Percentiles rank a stretch among this genome's conserved stretches.
Conservation (phyloP, 2,888 invertebrate species). For the Agriopis marginaria region DNA sequence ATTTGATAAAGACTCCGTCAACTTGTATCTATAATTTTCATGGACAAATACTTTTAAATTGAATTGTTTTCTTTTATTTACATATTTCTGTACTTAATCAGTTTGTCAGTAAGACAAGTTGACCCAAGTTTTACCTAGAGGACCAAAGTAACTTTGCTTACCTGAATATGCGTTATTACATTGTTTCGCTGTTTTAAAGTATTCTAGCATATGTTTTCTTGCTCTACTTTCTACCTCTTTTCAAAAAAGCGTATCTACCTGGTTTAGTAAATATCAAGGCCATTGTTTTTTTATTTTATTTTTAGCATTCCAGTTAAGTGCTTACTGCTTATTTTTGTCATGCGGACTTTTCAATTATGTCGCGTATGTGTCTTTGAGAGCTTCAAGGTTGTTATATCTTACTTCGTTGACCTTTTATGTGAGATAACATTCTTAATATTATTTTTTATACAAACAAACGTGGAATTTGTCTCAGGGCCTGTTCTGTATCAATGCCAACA, state of each 20-base stretch:
- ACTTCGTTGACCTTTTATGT: slow-evolving; percentile 14
- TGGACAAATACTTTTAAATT: too few species aligned
- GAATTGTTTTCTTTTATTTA: too few species aligned
- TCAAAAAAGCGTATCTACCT: background rate
- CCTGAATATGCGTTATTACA: too few species aligned
- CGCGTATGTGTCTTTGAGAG: slow-evolving; percentile 5
- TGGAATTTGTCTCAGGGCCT: background rate
- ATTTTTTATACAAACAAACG: slow-evolving; percentile 34
- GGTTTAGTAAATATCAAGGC: background rate
- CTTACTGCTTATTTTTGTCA: background rate
- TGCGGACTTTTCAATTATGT: background rate
- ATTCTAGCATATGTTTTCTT: slow-evolving; percentile 15
- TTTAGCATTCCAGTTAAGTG: background rate
- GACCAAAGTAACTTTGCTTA: too few species aligned
- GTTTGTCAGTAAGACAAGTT: too few species aligned
- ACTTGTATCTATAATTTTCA: too few species aligned
- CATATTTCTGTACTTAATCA: too few species aligned
- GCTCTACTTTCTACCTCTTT: background rate
- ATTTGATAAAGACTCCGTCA: too few species aligned
- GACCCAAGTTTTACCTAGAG: too few species aligned
- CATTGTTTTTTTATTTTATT: background rate
- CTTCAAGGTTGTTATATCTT: slow-evolving; percentile 21
- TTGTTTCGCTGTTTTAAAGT: too few species aligned
- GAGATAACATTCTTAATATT: slow-evolving; percentile 17
- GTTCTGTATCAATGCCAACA: too few species aligned